Evolutionary conservation across 2,888 invertebrate genomes (phyloP).

Genomic region (Mamestra brassicae): DNA sequence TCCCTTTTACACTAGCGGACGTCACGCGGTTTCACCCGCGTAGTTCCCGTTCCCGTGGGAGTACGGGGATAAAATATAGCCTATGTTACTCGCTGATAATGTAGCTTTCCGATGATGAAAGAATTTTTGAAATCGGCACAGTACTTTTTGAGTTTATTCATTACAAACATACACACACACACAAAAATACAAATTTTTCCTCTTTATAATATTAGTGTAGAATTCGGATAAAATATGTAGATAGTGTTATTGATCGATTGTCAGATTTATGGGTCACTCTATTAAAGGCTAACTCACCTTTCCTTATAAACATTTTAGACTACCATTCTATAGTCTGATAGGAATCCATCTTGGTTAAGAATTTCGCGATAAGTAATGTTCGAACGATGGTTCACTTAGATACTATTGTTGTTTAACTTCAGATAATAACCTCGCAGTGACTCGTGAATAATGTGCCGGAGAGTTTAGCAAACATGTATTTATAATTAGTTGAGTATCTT

Average conservation of each 20-base stretch:
- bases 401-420: conserved; percentile 69
- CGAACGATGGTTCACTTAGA: conserved; percentile 73
- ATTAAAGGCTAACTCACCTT: conserved; percentile 8
- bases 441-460: conserved; percentile 52
- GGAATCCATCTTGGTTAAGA: conserved; percentile 53
- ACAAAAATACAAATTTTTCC: too few relatives aligned
- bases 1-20: too few relatives aligned
- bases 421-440: conserved; percentile 50
- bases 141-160: too few relatives aligned
- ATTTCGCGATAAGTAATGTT: conserved; percentile 57
- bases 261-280: not conserved
- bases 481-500: conserved; percentile 51
- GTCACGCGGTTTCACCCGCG: too few relatives aligned
- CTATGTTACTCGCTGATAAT: too few relatives aligned
- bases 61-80: too few relatives aligned
- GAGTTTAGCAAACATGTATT: conserved; percentile 52
- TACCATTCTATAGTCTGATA: conserved; percentile 46
- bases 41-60: too few relatives aligned
- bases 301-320: conserved; percentile 28
- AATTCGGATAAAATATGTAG: not conserved
- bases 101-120: too few relatives aligned
- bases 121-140: too few relatives aligned
- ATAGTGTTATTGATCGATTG: not conserved
- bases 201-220: too few relatives aligned
- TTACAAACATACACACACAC: too few relatives aligned